Base-by-base conservation (phyloP, 2,888 invertebrate genomes). In the Ashinkailepas kermadecensis region DNA sequence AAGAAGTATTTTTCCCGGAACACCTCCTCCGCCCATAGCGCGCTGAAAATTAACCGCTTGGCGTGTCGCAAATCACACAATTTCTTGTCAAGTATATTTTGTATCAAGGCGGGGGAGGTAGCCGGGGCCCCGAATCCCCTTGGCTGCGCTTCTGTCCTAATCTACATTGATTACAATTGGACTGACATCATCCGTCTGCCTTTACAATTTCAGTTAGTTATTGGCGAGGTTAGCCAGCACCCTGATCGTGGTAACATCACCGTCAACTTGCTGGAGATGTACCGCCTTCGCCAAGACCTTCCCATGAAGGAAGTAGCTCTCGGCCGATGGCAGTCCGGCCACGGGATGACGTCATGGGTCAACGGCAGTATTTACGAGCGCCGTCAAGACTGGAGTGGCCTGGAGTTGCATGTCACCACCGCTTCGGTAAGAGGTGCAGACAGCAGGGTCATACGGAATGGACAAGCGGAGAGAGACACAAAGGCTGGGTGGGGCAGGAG, bases 361-460 rank as follows among this genome's bases (percentile, higher is more conserved):
- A 70, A 70, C 70, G 39, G 70, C 70, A 39, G 39, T 39, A 70
- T 70, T 39, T 70, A 70, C 70, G 70, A 70, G 39, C 70, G 70
- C 6, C 25, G 70, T 6, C 67, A 67, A 13, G 67, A 67, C 67
- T 67, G 67, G 67, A 67, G 67, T 13, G 67, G 67, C 67, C 67
- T 67, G 12, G 67, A 67, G 67, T 25, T 67, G 67, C 67, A 67
- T 25, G 25, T 67, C 25, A 67, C 67, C 10, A 67, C 67, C 11
- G 67, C 25, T 8, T 11, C 25, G 67, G 67, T 67, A 25, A 67
- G 67, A 12, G 62, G 11, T 15, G 15, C 18, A 3, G 18, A 62
- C 62, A 39, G 39, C 1, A 39, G 39, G 39, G 4, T 39, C 39
- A 39, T 39, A 39, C 4, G 39, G 39, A 39, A 39, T 39, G 39